These are phyloP conservation scores for Malthinus seriepunctatus DNA, from an alignment of 2,888 invertebrate genomes.

Conservation along the genomic window DNA sequence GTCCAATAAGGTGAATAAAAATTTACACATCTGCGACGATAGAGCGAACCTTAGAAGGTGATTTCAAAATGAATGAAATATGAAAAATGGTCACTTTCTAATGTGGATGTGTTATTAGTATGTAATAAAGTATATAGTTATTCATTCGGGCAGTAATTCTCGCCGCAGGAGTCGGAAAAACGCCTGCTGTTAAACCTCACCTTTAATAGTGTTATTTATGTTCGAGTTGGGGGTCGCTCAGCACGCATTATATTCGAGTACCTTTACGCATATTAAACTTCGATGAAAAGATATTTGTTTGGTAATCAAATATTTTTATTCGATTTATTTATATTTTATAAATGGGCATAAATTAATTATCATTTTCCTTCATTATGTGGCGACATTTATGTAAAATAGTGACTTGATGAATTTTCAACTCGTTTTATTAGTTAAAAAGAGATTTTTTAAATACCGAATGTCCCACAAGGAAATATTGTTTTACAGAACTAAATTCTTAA, in stretches of 20 bases:
- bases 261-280: slow-evolving; percentile 40
- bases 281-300: slow-evolving; percentile 43
- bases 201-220: slow-evolving; percentile 59
- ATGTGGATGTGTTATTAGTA: slow-evolving; percentile 56
- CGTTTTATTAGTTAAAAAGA: too few relatives aligned
- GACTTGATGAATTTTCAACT: too few relatives aligned
- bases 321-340: slow-evolving; percentile 31
- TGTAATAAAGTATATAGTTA: slow-evolving; percentile 58
- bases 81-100: slow-evolving; percentile 51
- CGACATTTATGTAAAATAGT: slow-evolving; percentile 10
- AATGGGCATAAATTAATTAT: slow-evolving; percentile 25
- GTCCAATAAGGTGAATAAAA: slow-evolving; percentile 36
- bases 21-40: slow-evolving; percentile 39
- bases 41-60: slow-evolving; percentile 42
- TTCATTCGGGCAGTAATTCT: slow-evolving; percentile 58
- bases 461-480: too few relatives aligned
- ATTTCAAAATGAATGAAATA: slow-evolving; percentile 42
- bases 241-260: slow-evolving; percentile 38
- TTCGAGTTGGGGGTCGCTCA: slow-evolving; percentile 46
- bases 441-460: too few relatives aligned
- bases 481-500: too few relatives aligned
- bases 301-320: slow-evolving; percentile 37
- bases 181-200: slow-evolving; percentile 56
- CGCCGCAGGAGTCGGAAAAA: slow-evolving; percentile 50
- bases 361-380: slow-evolving; percentile 23